Evolutionary conservation across 2,113 vertebrate species (phyloP).

Genomic region (Barbus barbus): DNA sequence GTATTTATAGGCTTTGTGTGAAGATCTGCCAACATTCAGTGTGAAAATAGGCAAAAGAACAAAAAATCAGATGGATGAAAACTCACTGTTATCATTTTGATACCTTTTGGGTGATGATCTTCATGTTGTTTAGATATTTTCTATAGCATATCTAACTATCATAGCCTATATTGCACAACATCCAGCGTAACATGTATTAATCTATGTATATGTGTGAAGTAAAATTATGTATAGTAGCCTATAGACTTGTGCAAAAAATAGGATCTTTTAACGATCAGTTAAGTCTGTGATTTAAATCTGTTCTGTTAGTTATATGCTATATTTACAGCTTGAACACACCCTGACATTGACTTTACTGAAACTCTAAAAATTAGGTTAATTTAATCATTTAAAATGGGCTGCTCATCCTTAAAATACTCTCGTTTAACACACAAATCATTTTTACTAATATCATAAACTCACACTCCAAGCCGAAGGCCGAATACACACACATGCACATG

Average conservation of each 20-base stretch:
- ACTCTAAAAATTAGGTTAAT: constrained; percentile 1
- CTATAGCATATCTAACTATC: not conserved
- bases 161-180: not conserved
- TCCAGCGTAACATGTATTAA: not conserved
- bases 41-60: not conserved
- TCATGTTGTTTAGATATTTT: not conserved
- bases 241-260: not conserved
- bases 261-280: too few relatives aligned
- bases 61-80: not conserved
- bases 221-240: not conserved
- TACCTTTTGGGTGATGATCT: not conserved
- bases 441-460: not conserved
- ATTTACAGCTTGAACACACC: not conserved
- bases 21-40: not conserved
- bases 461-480: not conserved
- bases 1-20: not conserved
- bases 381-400: not conserved
- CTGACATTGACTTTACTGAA: not conserved
- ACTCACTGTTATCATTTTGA: not conserved
- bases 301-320: not conserved
- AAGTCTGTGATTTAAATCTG: not conserved
- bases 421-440: not conserved
- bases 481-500: constrained; percentile 15
- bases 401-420: not conserved
- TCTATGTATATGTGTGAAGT: not conserved